Evolutionary conservation across 2,888 invertebrate species (phyloP), one percentile per base, ranked within the genome.

Genomic region (Tridacna crocea): DNA sequence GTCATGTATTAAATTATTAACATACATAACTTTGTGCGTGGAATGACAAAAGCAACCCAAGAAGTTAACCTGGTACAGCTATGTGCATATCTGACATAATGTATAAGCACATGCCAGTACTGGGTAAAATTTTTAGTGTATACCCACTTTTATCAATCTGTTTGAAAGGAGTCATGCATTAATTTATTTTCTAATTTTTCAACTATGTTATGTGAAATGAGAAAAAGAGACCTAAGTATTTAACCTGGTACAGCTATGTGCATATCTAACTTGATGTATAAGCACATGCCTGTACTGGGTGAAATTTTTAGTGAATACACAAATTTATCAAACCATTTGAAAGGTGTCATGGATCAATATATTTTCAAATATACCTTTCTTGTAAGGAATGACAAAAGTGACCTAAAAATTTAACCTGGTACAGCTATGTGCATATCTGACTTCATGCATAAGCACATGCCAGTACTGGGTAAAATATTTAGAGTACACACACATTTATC

Each of bases 281-380:
- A 75, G 77, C 77, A 77, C 77, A 77, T 77, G 77, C 63, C 77
- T 61, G 70, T 77, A 60, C 77, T 77, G 51, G 70, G 63, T 72
- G 3, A 47, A 47, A 73, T 60, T 6, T 46, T n/a, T 0, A 60
- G 26, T n/a, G 26, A 26, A 58, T 58, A 58, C 22, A 15, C 51
- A 51, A 51, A 13, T 11, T 51, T 15, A 13, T 15, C 11, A 51
- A 51, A 15, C 12, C 15, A 15, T 13, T 51, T 11, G 51, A 11
- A 51, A 51, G 11, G 51, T 11, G 15, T 13, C 11, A 51, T 51
- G 51, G 15, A 51, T 51, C 12, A 51, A 13, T 51, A 13, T 11
- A 15, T 51, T 51, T 13, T 51, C 11, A 13, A 51, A 51, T 51
- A 13, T 13, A 75, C 13, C 3, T 26, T 22, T 22, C 8, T 26